These are phyloP conservation scores for Myrmecobius fasciatus DNA, from an alignment of 2,113 vertebrate genomes.

Conservation along the genomic window DNA sequence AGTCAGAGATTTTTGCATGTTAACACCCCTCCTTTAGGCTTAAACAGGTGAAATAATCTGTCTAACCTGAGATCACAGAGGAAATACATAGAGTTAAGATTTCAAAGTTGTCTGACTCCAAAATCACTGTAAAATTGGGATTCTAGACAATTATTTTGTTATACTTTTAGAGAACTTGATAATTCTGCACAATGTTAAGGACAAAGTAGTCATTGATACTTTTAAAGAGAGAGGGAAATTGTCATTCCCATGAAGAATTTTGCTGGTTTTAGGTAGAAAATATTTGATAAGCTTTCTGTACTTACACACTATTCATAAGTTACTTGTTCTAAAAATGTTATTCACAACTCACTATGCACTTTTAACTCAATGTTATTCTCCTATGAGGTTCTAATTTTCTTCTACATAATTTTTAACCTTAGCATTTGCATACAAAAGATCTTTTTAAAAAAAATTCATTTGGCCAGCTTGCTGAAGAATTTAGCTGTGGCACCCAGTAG, in stretches of 20 bases:
- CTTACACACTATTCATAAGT: not conserved
- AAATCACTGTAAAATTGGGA: not conserved
- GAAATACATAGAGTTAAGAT: not conserved
- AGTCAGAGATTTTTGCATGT: not conserved
- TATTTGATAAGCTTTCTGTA: not conserved
- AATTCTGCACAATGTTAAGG: not conserved
- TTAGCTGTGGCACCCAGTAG: not conserved
- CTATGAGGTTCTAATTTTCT: not conserved
- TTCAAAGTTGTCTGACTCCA: not conserved
- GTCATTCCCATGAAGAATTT: not conserved
- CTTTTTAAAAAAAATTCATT: not conserved
- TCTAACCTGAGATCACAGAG: not conserved
- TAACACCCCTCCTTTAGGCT: not conserved
- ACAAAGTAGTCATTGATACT: not conserved
- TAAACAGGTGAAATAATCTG: not conserved
- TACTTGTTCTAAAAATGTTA: not conserved
- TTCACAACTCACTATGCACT: not conserved
- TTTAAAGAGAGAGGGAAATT: not conserved
- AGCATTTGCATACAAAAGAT: not conserved
- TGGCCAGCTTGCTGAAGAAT: not conserved
- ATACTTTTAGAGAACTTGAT: not conserved
- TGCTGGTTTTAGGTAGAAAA: not conserved
- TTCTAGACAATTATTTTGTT: not conserved
- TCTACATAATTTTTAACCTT: not conserved
- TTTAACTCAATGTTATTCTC: not conserved